Evolutionary conservation across 2,113 vertebrate species (phyloP).

Genomic region (Phyllopteryx taeniolatus): DNA sequence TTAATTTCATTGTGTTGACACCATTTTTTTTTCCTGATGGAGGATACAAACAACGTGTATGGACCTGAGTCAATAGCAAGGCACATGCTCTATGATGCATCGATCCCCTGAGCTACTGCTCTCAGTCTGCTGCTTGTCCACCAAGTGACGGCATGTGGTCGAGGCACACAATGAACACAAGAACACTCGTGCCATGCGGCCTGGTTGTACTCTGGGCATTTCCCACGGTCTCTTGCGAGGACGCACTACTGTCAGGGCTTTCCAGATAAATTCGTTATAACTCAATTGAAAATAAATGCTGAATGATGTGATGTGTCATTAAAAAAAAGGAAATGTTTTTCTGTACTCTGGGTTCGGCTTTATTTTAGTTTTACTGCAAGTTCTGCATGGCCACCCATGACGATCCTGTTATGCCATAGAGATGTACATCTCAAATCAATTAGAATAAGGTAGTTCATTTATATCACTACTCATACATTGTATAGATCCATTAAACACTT

Average conservation of each 20-base stretch:
- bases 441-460: neutral
- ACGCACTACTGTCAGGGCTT: constrained; percentile 52
- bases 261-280: constrained; percentile 54
- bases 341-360: neutral
- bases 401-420: neutral
- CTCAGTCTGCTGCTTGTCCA: constrained; percentile 23
- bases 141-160: constrained; percentile 36
- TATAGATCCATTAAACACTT: too few relatives aligned
- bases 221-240: constrained; percentile 41
- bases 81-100: constrained; percentile 53
- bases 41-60: constrained; percentile 44
- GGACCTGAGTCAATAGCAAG: constrained; percentile 51
- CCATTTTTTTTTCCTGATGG: constrained; percentile 44
- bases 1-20: constrained; percentile 50
- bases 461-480: neutral
- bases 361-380: neutral
- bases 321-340: constrained; percentile 16
- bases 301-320: constrained; percentile 18
- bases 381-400: neutral
- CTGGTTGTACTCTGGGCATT: constrained; percentile 43
- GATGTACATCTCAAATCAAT: neutral
- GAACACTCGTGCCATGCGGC: constrained; percentile 42
- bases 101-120: constrained; percentile 45
- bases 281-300: constrained; percentile 43
- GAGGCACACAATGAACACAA: constrained; percentile 61